Base-by-base conservation (phyloP, 2,113 vertebrate genomes). In the Phyllopteryx taeniolatus region DNA sequence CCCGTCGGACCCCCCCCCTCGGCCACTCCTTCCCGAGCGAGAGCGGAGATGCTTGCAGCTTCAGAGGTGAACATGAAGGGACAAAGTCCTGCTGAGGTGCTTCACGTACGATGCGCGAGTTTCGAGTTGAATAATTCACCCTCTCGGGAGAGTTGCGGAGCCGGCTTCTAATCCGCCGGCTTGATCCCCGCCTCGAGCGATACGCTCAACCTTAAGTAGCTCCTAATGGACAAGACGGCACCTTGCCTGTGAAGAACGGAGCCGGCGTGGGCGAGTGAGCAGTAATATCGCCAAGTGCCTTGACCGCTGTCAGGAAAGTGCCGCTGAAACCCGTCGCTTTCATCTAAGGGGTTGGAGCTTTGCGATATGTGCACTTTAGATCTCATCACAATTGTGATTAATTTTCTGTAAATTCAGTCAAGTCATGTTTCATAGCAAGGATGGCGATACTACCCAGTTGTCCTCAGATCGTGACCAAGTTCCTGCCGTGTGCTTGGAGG, bases 41-140 rank as follows among this genome's bases (percentile, higher is more conserved):
- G 79, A 84, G 78, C 56, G 68, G 78, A 80, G 69, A 68, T 72
- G 65, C 74, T 85, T 76, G 17, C 61, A 19, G 35, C 61, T 3
- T 63, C 60, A 62, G 33, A 62, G 60, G 60, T 39, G 27, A 60
- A 14, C 13, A 14, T 59, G 27, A 59, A 57, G 4, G 22, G 19
- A 53, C 9, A 8, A 53, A 57, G 8, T 10, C 7, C 14, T 35
- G 14, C 27, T 17, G 5, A 61, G 59, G 31, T 63, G 19, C 27
- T 9, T 46, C 12, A 12, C 27, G 27, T 59, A 31, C 10, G 2
- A 59, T 14, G 27, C 17, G 39, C 35, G 57, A 69, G 49, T n/a
- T 31, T 13, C 8, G 12, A 22, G n/a, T 39, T 1, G 47, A 73
- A 19, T 47, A 31, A 47, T 33, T 44, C 20, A 4, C 42, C 59